phyloP scores from a whole-genome alignment of 2,113 vertebrate genomes.

The Herpailurus yagouaroundi region DNA sequence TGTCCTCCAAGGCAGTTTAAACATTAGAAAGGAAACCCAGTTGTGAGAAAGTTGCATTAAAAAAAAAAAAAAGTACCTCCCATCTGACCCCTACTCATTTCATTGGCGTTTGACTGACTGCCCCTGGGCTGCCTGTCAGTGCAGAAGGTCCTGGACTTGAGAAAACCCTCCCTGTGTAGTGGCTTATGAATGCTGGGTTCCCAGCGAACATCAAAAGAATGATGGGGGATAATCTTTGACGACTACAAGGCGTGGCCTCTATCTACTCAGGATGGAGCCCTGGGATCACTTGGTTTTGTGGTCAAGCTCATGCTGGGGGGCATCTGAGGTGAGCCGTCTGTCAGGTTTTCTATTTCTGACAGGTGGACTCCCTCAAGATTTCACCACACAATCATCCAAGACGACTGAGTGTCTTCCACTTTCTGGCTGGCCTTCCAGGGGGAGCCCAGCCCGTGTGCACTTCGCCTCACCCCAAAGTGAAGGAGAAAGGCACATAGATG shows the following conservation, averaged over 20 bases:
- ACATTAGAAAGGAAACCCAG: not conserved
- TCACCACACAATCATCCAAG: fast-evolving
- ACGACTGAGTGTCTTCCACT: not conserved
- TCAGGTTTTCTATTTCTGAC: not conserved
- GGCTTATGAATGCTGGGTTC: not conserved
- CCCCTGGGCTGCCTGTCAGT: no score
- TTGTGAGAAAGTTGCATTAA: not conserved
- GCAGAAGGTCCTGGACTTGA: not conserved
- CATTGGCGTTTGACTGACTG: not conserved
- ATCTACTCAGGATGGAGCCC: not conserved
- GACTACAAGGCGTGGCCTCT: not conserved
- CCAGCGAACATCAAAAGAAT: not conserved
- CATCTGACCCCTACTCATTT: not conserved
- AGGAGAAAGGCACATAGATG: fast-evolving
- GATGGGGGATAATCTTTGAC: not conserved
- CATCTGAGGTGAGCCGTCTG: not conserved
- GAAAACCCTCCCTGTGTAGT: not conserved
- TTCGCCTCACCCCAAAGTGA: no score
- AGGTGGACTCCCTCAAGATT: not conserved
- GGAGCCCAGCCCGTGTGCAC: not conserved
- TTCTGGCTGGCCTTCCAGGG: not conserved
- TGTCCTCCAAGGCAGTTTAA: not conserved
- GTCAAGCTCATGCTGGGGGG: not conserved
- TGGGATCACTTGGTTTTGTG: not conserved
- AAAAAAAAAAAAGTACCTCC: not conserved